phyloP scores from a whole-genome alignment of 2,797 vertebrate species.

The Serranus cabrilla region DNA sequence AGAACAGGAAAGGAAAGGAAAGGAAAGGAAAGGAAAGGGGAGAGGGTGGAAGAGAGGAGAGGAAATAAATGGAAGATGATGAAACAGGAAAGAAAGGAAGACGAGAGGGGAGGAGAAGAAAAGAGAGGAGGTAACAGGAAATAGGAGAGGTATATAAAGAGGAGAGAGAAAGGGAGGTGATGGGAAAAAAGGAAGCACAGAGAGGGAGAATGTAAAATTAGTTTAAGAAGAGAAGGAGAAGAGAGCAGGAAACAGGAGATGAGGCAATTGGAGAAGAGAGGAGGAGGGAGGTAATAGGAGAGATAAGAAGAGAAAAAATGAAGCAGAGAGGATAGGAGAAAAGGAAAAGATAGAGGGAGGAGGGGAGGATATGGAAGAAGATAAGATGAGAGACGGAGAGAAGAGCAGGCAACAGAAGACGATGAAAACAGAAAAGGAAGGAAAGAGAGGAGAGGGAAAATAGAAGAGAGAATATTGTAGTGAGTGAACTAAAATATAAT shows the following conservation, averaged over 20 bases:
- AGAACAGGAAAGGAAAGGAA: not conserved
- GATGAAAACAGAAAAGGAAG: not conserved
- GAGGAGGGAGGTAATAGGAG: not conserved
- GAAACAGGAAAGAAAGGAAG: no score
- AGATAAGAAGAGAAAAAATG: not conserved
- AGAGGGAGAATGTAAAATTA: not conserved
- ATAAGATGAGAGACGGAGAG: no score
- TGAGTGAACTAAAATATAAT: not conserved
- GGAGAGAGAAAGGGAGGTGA: not conserved
- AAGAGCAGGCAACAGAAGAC: no score
- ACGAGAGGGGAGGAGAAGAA: no score
- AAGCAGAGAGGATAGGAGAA: not conserved
- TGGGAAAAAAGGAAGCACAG: no score
- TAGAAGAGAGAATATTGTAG: no score
- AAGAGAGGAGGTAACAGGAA: not conserved
- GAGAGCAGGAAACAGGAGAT: not conserved
- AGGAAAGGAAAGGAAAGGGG: no score
- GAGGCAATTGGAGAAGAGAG: not conserved
- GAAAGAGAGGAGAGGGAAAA: not conserved
- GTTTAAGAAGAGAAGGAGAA: not conserved
- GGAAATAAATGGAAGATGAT: not conserved
- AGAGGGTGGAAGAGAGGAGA: conserved; percentile 9
- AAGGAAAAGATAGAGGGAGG: no score
- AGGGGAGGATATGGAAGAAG: not conserved
- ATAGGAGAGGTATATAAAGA: not conserved